Conservation (phyloP, 2,113 vertebrate species). For the Oxyura jamaicensis region DNA sequence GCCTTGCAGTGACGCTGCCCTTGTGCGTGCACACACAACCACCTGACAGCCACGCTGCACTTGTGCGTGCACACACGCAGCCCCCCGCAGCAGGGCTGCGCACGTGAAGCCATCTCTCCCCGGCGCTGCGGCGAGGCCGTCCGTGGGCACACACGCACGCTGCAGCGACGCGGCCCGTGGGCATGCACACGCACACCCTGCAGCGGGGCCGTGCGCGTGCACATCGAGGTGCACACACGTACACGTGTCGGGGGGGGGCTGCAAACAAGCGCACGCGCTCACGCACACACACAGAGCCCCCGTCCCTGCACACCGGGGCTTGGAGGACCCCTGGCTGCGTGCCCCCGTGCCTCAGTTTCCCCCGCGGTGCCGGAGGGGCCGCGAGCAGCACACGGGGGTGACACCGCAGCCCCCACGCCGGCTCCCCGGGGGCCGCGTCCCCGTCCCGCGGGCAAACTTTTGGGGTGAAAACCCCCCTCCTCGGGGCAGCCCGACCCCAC, state of each 20-base stretch:
- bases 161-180: neutral
- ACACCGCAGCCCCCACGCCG: neutral
- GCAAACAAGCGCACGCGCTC: neutral
- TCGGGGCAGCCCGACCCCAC: neutral
- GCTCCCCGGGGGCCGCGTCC: neutral
- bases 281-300: neutral
- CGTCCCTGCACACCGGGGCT: neutral
- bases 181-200: fast-evolving
- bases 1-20: neutral
- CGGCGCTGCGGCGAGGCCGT: neutral
- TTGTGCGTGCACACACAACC: neutral
- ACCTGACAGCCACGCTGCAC: neutral
- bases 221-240: fast-evolving
- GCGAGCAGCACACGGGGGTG: neutral
- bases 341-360: neutral
- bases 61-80: neutral
- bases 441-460: neutral
- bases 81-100: neutral
- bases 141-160: neutral
- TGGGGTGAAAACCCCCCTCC: neutral
- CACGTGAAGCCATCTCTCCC: neutral
- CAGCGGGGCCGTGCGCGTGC: fast-evolving
- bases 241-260: neutral
- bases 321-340: neutral
- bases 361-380: fast-evolving